Conservation (phyloP, 2,888 invertebrate genomes). For the Papilio protenor region DNA sequence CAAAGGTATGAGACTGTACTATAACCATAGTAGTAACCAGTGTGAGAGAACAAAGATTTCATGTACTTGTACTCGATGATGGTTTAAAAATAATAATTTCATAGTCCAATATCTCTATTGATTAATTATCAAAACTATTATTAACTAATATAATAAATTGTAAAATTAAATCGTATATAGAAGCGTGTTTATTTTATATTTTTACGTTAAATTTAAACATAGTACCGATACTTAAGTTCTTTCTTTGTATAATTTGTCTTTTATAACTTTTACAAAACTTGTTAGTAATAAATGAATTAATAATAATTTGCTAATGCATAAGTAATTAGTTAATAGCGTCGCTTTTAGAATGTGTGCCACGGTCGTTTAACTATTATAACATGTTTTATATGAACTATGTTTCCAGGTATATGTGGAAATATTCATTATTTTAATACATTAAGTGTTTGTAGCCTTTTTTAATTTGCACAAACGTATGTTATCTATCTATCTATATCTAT, state of each 20-base stretch:
- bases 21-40: neutral
- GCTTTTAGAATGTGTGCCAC: constrained; percentile 6
- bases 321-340: constrained; percentile 5
- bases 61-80: neutral
- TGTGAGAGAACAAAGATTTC: neutral
- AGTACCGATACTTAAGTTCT: neutral
- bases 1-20: constrained; percentile 8
- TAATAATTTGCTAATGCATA: neutral
- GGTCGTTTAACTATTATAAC: neutral
- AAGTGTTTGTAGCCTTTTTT: too few relatives aligned
- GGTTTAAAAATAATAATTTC: neutral
- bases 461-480: too few relatives aligned
- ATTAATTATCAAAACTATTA: neutral
- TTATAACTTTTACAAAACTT: neutral
- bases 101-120: neutral
- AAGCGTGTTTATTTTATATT: too few relatives aligned
- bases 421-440: too few relatives aligned
- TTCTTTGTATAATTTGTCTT: neutral
- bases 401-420: neutral
- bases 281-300: neutral
- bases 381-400: neutral
- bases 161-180: too few relatives aligned
- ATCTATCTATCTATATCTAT: too few relatives aligned
- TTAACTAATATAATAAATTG: too few relatives aligned
- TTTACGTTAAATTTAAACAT: too few relatives aligned